Evolutionary conservation across 2,797 vertebrate genomes (phyloP), one percentile per base, ranked within the genome.

Genomic region (Sebastes variabilis): DNA sequence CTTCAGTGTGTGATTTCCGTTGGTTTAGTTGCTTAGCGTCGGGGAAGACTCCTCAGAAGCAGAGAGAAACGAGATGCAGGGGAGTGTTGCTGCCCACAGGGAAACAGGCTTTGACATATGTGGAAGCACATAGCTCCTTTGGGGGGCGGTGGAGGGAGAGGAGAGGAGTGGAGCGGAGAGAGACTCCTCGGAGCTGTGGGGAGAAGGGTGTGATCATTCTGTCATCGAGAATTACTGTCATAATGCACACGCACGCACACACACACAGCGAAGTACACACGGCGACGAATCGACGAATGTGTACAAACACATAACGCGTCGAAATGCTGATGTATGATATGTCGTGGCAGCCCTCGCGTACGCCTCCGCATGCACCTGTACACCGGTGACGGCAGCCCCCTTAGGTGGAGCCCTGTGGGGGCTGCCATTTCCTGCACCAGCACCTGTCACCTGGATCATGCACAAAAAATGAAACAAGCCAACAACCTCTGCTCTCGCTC

Each of bases 121-220:
- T 85, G 87, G 86, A 88, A 86, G 88, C 85, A 83, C 90, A 87
- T 61, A 87, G 75, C 83, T 93, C 83, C 90, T 92, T 72, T 89
- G 82, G 84, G 80, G 54, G 49, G 65, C n/a, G 30, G 58, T 8
- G 72, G 74, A 66, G 59, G 65, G 72, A 61, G 85, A 27, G 79
- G 72, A 77, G 82, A 27, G 76, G 72, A 79, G 82, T 1, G 38
- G 86, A 86, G 89, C 84, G n/a, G 83, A 85, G 86, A 88, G 86
- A 88, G 88, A 86, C 85, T 93, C 83, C 87, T 84, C 24, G 2
- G 76, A 91, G 90, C 89, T 86, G 82, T 90, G 84, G 88, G 88
- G 92, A 93, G 85, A 83, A 83, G 89, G 85, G 89, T 92, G 93
- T 93, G 92, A 94, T 94, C 92, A 91, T 93, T 94, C 89, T 93